Percentiles rank a stretch among this genome's conserved stretches.
Evolutionary conservation across 2,888 invertebrate species (phyloP).

Genomic region (Tenthredo mesomela): DNA sequence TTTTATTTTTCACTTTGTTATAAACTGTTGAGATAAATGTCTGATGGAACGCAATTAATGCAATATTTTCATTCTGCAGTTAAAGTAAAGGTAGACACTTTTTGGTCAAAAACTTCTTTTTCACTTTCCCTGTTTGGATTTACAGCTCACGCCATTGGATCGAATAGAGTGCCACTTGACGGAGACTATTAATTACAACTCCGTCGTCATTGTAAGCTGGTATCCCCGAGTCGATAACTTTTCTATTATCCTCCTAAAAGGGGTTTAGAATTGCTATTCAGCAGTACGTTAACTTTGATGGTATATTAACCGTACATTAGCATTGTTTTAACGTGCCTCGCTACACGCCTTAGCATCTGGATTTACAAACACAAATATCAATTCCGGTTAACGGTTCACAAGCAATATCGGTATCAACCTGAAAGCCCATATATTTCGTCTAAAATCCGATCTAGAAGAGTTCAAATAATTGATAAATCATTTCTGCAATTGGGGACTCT

Average conservation of each 20-base stretch:
- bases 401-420: not conserved
- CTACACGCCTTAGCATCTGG: not conserved
- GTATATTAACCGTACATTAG: constrained; percentile 48
- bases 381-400: constrained; percentile 6
- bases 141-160: constrained; percentile 35
- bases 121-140: not conserved
- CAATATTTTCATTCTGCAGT: not conserved
- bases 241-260: constrained; percentile 68
- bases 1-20: not conserved
- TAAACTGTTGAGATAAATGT: not conserved
- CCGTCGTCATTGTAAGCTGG: constrained; percentile 57
- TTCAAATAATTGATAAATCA: not conserved
- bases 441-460: not conserved
- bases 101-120: not conserved
- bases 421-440: not conserved
- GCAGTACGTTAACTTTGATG: constrained; percentile 48
- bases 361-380: not conserved
- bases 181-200: constrained; percentile 68
- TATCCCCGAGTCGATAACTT: constrained; percentile 67
- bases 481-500: not conserved
- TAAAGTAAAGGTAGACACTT: not conserved
- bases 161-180: constrained; percentile 53
- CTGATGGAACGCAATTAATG: not conserved
- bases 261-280: constrained; percentile 61
- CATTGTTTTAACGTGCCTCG: constrained; percentile 27